Base-by-base conservation (phyloP, 2,113 vertebrate genomes). In the Poeciliopsis retropinna region DNA sequence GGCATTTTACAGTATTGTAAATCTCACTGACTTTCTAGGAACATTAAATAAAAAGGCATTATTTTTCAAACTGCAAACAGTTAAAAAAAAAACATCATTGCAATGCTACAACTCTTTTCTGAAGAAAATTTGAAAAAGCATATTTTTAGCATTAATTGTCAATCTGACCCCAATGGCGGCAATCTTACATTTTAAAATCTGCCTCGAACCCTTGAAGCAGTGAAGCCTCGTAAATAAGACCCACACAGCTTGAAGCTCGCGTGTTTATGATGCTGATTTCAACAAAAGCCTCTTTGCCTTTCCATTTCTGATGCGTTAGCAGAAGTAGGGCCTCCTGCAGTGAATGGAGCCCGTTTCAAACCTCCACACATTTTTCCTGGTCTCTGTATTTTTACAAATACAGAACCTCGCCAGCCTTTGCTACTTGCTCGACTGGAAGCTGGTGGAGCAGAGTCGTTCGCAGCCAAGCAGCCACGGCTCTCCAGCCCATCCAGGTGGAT, bases 21-120 rank as follows among this genome's bases (percentile, higher is more conserved):
- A 80, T 73, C 60, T 85, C 72, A 79, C 47, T 76, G 67, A 87
- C 70, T 22, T 62, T 81, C 65, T 34, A 77, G 81, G 80, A 85
- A 85, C 66, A 70, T 75, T 37, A 83, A 80, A 84, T 80, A 79
- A 89, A 37, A 92, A 89, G 87, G 68, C 86, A 76, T 90, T 54
- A 25, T 82, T 85, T 85, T 74, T 65, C 80, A 83, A 91, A 89
- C 83, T 91, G 87, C 90, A 91, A 88, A 79, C 65, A 80, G 86
- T 82, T 80, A 37, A 37, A 37, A 34, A 34, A 10, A 10, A 34
- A 47, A 89, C 71, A 84, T 92, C 82, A 87, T 84, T 60, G 66
- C 74, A 81, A 84, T 93, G 93, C 94, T 95, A 94, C 93, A 91
- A 89, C 67, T 88, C 61, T 81, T 88, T 81, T 76, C 60, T 27